Evolutionary conservation across 2,797 vertebrate species (phyloP).

Genomic region (Channa striata): DNA sequence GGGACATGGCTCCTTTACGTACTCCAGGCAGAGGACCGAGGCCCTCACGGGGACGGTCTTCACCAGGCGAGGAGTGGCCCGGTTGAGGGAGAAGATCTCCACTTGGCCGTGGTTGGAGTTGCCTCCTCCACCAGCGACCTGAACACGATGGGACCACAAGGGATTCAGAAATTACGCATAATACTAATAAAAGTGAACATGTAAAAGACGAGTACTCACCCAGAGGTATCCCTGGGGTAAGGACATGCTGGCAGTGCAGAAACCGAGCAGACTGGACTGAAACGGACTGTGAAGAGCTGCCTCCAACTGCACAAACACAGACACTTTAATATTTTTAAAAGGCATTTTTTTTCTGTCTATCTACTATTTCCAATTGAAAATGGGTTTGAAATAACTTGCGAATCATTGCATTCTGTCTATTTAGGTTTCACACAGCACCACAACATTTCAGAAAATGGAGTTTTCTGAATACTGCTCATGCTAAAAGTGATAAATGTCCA

Average conservation of each 20-base stretch:
- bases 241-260: constrained; percentile 88
- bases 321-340: not conserved
- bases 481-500: too few species aligned
- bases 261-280: constrained; percentile 89
- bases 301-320: constrained; percentile 80
- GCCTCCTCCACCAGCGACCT: constrained; percentile 90
- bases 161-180: not conserved
- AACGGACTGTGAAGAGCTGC: constrained; percentile 89
- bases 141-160: constrained; percentile 15
- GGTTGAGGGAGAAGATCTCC: constrained; percentile 93
- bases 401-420: too few species aligned
- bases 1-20: constrained; percentile 79
- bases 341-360: too few species aligned
- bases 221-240: constrained; percentile 93
- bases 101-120: constrained; percentile 83
- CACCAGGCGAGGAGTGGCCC: constrained; percentile 86
- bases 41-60: constrained; percentile 88
- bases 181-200: too few species aligned
- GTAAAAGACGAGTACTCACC: constrained; percentile 80
- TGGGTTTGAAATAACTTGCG: too few species aligned
- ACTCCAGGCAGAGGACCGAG: constrained; percentile 88
- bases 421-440: too few species aligned
- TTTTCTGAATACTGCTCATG: too few species aligned
- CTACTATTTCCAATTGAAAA: too few species aligned
- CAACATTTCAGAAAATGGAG: too few species aligned